Evolutionary conservation across 2,797 vertebrate species (phyloP).

Genomic region (Mallotus villosus): DNA sequence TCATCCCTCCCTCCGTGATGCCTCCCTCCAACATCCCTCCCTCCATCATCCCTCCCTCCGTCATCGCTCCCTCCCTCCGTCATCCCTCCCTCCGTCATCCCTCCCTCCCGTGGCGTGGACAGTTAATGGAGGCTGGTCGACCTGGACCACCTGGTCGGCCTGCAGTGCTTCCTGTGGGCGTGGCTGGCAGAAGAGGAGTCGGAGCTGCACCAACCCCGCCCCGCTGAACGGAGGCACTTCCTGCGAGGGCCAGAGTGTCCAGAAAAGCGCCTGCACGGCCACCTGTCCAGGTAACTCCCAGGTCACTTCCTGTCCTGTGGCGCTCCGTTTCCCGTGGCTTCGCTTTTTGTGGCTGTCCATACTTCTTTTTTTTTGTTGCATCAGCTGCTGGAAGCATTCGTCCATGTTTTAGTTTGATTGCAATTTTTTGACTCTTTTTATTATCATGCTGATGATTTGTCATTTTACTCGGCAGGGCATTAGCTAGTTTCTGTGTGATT

Average conservation of each 20-base stretch:
- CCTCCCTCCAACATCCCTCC: conserved; percentile 48
- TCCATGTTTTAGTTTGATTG: conserved; percentile 57
- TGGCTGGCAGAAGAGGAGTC: conserved; percentile 99
- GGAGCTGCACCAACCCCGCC: conserved; percentile 98
- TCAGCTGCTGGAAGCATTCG: conserved; percentile 63
- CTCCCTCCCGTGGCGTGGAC: conserved; percentile 49
- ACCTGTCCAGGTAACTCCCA: conserved; percentile 95
- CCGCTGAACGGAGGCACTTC: conserved; percentile 98
- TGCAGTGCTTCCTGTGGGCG: conserved; percentile 97
- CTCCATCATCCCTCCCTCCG: conserved; percentile 51
- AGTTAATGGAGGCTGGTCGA: conserved; percentile 99
- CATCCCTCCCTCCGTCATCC: conserved; percentile 1
- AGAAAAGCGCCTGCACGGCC: conserved; percentile 98
- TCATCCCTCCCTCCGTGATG: conserved; percentile 37
- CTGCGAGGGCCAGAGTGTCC: conserved; percentile 98
- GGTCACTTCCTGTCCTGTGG: conserved; percentile 54
- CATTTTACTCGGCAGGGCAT: conserved; percentile 24
- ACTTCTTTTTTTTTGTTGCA: conserved; percentile 43
- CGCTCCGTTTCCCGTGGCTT: conserved; percentile 57
- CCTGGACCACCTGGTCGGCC: conserved; percentile 97
- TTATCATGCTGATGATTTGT: conserved; percentile 25
- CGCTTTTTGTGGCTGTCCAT: conserved; percentile 61
- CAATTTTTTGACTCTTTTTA: conserved; percentile 34
- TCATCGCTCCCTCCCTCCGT: not conserved
- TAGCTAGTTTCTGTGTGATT: not conserved